Evolutionary conservation across 2,888 invertebrate genomes (phyloP), one percentile per base, ranked within the genome.

Genomic region (Anarsia innoxiella): DNA sequence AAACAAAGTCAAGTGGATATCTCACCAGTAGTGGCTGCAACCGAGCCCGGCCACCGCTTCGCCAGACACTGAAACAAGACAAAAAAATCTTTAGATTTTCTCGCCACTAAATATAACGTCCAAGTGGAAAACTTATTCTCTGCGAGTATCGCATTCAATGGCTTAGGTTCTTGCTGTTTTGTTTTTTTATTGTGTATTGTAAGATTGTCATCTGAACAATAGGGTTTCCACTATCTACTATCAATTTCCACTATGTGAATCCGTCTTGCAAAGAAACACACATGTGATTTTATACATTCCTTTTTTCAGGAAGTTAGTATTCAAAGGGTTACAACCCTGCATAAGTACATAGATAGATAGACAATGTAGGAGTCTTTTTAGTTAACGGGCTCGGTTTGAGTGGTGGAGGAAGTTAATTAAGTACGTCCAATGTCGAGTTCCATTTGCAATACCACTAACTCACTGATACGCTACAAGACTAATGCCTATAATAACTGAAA

Each of bases 11-110:
- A 56, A 60, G 58, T 48, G 55, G 55, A 47, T 49, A 48, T 55
- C 60, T 63, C 52, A 64, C 63, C 59, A 57, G 51, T n/a, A n/a
- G 3, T 45, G 46, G 45, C 59, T 56, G 61, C 58, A 56, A 55
- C 51, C 61, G 59, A n/a, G n/a, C n/a, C n/a, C n/a, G n/a, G 46
- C 48, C 45, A 36, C 31, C 35, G n/a, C n/a, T n/a, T n/a, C n/a
- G 46, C 49, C 48, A 40, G 48, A 37, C 47, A 45, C 61, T 62
- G 59, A 9, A 62, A 66, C 59, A 62, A 64, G 45, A 46, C 46
- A 51, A 60, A 41, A 38, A n/a, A 38, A 14, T 9, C 16, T 36
- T 31, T 36, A 31, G 15, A 30, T 31, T 36, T 36, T 36, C 36
- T 31, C 30, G 26, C 19, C 13, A 19, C 30, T 29, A 34, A 35